Evolutionary conservation across 2,113 vertebrate genomes (phyloP).

Genomic region (Azemiops feae): DNA sequence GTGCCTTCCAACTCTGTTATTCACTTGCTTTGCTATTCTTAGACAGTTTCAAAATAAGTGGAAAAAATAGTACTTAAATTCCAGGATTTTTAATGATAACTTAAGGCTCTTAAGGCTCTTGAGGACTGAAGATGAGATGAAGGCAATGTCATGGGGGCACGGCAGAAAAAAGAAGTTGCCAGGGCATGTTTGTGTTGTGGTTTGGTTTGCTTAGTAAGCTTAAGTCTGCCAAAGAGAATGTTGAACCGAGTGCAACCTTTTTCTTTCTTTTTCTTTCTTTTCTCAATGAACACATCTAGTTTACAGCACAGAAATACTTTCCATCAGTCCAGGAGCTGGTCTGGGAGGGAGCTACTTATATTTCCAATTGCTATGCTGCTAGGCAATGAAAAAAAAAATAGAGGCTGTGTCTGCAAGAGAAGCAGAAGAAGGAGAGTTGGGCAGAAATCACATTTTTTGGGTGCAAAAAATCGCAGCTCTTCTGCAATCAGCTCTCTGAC

Average conservation of each 20-base stretch:
- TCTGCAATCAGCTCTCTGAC: background rate
- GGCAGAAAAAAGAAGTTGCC: background rate
- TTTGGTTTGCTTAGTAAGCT: background rate
- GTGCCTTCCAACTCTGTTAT: background rate
- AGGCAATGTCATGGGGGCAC: background rate
- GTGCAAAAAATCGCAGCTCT: background rate
- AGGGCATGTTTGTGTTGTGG: background rate
- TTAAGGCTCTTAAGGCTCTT: background rate
- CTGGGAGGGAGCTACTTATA: background rate
- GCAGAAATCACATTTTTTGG: background rate
- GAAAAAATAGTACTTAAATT: background rate
- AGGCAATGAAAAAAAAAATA: background rate
- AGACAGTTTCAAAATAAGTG: background rate
- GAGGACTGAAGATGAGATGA: background rate
- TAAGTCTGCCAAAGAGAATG: background rate
- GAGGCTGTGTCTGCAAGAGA: background rate
- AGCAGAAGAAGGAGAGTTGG: background rate
- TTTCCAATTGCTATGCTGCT: background rate
- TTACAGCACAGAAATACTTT: background rate
- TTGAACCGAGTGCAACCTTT: background rate
- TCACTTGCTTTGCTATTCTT: background rate
- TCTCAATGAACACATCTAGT: background rate
- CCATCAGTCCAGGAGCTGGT: background rate
- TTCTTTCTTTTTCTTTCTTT: background rate
- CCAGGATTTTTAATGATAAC: background rate